Evolutionary conservation across 1,140 invertebrate species (phyloP).

Genomic region (Macrotrachela quadricornifera): DNA sequence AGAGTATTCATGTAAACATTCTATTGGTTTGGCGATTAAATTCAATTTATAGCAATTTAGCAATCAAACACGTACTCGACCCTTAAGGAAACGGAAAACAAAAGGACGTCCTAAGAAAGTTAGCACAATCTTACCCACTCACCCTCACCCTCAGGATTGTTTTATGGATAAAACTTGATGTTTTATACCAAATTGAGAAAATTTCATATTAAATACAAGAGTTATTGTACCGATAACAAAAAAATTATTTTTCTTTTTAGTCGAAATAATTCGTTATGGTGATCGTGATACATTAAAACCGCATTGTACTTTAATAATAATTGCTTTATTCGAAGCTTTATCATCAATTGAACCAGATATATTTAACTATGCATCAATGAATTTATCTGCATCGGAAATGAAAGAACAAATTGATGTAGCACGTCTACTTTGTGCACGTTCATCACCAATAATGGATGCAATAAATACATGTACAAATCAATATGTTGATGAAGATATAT

Average conservation of each 20-base stretch:
- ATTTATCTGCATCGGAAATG: conserved; percentile 37
- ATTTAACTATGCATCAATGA: conserved; percentile 53
- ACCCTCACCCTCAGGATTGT: too few species aligned
- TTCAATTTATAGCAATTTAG: too few species aligned
- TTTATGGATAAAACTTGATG: too few species aligned
- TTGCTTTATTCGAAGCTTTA: conserved; percentile 56
- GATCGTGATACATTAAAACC: conserved; percentile 53
- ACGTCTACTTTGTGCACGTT: conserved; percentile 50
- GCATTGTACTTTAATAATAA: conserved; percentile 54
- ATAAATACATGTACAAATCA: conserved; percentile 43
- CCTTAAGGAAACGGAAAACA: too few species aligned
- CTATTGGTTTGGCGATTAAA: too few species aligned
- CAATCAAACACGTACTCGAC: too few species aligned
- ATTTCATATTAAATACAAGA: too few species aligned
- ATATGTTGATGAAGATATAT: conserved; percentile 48
- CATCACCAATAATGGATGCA: conserved; percentile 64
- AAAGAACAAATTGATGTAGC: conserved; percentile 49
- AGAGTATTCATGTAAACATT: too few species aligned
- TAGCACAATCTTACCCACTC: too few species aligned
- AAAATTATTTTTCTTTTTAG: conserved; percentile 47
- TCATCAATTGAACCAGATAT: conserved; percentile 57
- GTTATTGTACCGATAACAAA: too few species aligned
- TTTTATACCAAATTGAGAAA: too few species aligned
- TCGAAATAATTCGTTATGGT: conserved; percentile 55
- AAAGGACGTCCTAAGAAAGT: too few species aligned